Base-by-base conservation (phyloP, 1,140 invertebrate species). In the Bicyclus anynana region DNA sequence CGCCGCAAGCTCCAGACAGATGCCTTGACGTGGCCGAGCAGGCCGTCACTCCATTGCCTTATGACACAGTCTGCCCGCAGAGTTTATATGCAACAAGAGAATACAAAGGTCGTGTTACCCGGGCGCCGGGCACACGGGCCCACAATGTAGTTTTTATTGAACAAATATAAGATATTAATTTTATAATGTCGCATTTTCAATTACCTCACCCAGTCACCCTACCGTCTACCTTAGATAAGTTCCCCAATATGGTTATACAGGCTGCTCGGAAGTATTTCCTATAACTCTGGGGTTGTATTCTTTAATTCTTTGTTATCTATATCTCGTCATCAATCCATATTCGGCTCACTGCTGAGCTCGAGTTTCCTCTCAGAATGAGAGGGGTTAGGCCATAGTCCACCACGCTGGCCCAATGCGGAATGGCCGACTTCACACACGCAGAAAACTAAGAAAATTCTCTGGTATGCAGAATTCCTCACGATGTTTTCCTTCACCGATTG, bases 81-180 rank as follows among this genome's bases (percentile, higher is more conserved):
- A 87, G 80, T 86, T 84, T 87, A 87, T 86, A 84, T 84, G 82
- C 84, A 87, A 87, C 84, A 84, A 84, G 69, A 85, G 82, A 84
- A 87, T 87, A 87, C 84, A 87, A 87, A 88, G 83, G 82, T 74
- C 83, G 81, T 86, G 83, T 86, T 87, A 86, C 83, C 84, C 83
- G 82, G 84, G 82, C 81, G 69, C 83, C 83, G 81, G 84, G 83
- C 72, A 81, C 80, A 84, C 80, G 80, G 84, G 81, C 84, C 84
- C 84, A 87, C 83, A 84, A 83, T 87, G 84, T 87, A 87, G 81
- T 87, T 87, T 85, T 84, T 87, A 87, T 78, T 86, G 84, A 87
- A 87, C 84, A 87, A 87, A 87, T 87, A 87, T 86, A 87, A 87
- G 76, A 87, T 87, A 87, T 87, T 87, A 87, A 87, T 87, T 86